Conservation (phyloP, 1,140 invertebrate genomes). For the Cotesia chilonis region DNA sequence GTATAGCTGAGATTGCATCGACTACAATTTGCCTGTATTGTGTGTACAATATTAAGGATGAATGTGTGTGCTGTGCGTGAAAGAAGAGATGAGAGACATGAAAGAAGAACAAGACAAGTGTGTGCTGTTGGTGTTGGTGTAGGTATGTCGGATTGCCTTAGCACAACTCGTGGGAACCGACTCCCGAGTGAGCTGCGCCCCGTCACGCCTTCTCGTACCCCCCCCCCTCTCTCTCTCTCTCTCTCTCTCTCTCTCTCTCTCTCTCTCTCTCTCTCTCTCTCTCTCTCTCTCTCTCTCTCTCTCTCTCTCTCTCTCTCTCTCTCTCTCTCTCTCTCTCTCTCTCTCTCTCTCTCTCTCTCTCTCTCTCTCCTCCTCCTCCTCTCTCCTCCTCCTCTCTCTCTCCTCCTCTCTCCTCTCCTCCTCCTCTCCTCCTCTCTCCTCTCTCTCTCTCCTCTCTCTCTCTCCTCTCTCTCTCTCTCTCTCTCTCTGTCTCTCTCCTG, state of each 20-base stretch:
- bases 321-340: conserved; percentile 22
- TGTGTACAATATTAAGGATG: background rate
- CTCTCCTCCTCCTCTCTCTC: no score
- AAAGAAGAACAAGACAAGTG: conserved; percentile 31
- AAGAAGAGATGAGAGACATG: conserved; percentile 29
- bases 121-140: conserved; percentile 32
- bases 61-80: conserved; percentile 12
- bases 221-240: background rate
- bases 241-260: no score
- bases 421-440: no score
- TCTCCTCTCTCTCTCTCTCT: no score
- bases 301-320: no score
- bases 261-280: no score
- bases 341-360: no score
- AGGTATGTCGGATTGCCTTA: conserved; percentile 33
- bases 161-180: conserved; percentile 40
- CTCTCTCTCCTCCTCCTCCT: no score
- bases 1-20: conserved; percentile 33
- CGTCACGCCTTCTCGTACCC: conserved; percentile 36
- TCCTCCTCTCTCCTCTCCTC: no score
- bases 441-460: no score
- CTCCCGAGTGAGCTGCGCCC: conserved; percentile 42
- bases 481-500: conserved; percentile 17
- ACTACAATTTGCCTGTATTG: conserved; percentile 27
- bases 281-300: no score